phyloP scores from a whole-genome alignment of 2,888 invertebrate species.

The Daptonema setosum region DNA sequence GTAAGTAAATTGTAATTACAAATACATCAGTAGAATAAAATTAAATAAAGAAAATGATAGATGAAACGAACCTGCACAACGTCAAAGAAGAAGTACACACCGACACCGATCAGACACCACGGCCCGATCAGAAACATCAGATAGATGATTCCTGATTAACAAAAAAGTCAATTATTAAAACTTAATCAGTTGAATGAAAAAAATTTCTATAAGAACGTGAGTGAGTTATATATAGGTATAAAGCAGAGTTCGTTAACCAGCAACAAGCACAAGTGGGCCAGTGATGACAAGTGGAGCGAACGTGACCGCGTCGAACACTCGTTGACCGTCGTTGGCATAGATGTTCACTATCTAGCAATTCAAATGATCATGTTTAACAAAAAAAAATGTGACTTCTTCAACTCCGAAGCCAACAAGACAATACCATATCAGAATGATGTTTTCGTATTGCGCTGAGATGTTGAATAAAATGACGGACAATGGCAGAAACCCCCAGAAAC shows the following conservation, averaged over 20 bases:
- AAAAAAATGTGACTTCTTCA: not conserved
- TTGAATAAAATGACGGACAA: too few species aligned
- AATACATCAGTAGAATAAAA: too few species aligned
- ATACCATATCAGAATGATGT: too few species aligned
- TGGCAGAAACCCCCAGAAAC: too few species aligned
- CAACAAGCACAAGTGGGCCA: too few species aligned
- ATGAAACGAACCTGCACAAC: constrained; percentile 28
- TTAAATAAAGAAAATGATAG: too few species aligned
- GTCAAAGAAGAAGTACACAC: constrained; percentile 27
- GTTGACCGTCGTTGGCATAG: constrained; percentile 31
- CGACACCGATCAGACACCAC: constrained; percentile 30
- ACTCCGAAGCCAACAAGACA: not conserved
- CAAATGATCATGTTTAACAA: not conserved
- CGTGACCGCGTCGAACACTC: constrained; percentile 30
- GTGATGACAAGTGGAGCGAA: constrained; percentile 29
- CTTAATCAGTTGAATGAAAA: not conserved
- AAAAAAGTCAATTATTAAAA: not conserved
- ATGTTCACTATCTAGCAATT: constrained; percentile 30
- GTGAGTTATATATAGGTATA: too few species aligned
- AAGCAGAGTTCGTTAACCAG: too few species aligned
- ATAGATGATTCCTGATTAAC: constrained; percentile 29
- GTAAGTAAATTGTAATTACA: too few species aligned
- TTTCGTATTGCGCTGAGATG: too few species aligned
- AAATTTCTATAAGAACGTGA: too few species aligned
- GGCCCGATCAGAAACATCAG: constrained; percentile 28